Base-by-base conservation (phyloP, 2,888 invertebrate genomes). In the Conchocele bisecta region DNA sequence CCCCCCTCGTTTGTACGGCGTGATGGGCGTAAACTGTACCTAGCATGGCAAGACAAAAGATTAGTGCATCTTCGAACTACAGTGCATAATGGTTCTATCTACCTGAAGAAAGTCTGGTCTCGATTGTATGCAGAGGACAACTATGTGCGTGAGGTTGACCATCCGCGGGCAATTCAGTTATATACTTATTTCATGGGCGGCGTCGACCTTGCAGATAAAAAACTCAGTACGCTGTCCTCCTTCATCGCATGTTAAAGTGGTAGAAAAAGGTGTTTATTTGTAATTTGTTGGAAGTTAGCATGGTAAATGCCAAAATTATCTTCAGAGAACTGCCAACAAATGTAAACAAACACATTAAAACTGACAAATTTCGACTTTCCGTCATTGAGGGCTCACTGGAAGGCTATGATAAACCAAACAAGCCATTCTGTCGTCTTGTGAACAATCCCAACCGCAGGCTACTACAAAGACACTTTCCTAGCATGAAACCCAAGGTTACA, bases 261-360 rank as follows among this genome's bases (percentile, higher is more conserved):
- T 72, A 67, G 67, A 67, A 72, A 31, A 72, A 70, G 28, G 6
- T 63, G 13, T 35, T 70, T 2, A 17, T 72, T 2, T 71, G 65
- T 44, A 57, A 67, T 37, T 28, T 67, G 9, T 24, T 72, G 9
- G 67, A 66, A 46, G 58, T 72, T 9, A 48, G 51, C 33, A 28
- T 72, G 39, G 33, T 26, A 1, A 72, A 72, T 63, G 57, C 72
- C 11, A 51, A 53, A 39, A 29, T 71, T 17, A 42, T 65, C 20
- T 69, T 42, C 9, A 57, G 35, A 29, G 22, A 48, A 46, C 37
- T 56, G 22, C 50, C 50, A 35, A 15, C n/a, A 2, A 31, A 53
- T 54, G 39, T 22, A 4, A 46, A 44, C n/a, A 64, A n/a, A n/a
- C n/a, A n/a, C n/a, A 64, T 44, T 11, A 44, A 44, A 15, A 17